Conservation (phyloP, 1,140 invertebrate species). For the Drosophila truncata region DNA sequence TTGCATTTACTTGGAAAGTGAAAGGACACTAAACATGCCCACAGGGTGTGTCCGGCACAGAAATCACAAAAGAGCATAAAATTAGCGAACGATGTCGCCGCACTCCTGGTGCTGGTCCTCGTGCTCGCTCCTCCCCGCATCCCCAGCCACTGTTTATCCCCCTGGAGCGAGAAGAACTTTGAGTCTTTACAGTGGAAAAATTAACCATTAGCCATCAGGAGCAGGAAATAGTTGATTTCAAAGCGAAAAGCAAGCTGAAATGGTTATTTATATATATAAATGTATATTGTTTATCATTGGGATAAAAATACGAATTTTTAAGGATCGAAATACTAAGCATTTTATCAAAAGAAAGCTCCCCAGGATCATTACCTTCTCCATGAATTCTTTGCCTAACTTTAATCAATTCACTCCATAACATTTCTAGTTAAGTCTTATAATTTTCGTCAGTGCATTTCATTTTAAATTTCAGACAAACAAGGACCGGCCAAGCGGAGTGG, state of each 20-base stretch:
- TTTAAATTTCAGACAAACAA: slow-evolving; percentile 65
- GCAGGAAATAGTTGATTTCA: background rate
- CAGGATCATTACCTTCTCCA: no score
- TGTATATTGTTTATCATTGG: background rate
- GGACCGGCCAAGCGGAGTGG: background rate
- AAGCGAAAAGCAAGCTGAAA: background rate
- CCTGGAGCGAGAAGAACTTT: slow-evolving; percentile 49
- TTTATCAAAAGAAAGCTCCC: background rate
- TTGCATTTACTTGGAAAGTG: slow-evolving; percentile 68
- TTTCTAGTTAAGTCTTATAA: background rate
- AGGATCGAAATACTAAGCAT: background rate
- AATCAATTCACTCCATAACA: background rate
- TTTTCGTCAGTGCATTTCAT: slow-evolving; percentile 44
- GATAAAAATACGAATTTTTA: no score
- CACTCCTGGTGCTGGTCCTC: slow-evolving; percentile 12
- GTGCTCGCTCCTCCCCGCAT: slow-evolving; percentile 6
- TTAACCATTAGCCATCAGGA: slow-evolving; percentile 1
- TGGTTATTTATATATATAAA: no score
- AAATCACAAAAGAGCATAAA: slow-evolving; percentile 83
- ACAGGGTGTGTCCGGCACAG: slow-evolving; percentile 77
- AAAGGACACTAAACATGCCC: slow-evolving; percentile 75
- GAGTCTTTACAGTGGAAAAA: slow-evolving; percentile 38
- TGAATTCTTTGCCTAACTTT: no score
- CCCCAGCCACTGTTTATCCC: slow-evolving; percentile 1
- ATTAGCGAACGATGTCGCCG: slow-evolving; percentile 69